Base-by-base conservation (phyloP, 2,888 invertebrate species). In the Phrixothrix hirtus region DNA sequence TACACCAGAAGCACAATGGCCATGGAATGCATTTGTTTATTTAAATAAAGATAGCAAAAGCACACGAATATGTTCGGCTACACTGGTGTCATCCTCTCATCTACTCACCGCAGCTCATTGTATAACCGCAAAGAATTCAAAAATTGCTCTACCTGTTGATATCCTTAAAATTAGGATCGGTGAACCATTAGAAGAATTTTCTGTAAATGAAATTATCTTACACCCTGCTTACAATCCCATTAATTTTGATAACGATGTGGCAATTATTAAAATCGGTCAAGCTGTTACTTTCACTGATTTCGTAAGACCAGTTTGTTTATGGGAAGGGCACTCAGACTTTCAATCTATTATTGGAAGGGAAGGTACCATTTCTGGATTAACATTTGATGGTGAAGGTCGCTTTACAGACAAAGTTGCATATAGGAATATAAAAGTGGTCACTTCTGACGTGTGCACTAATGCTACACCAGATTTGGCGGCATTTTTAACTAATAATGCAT, bases 21-120 rank as follows among this genome's bases (percentile, higher is more conserved):
- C 86, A 0, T 86, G 86, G 86, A 85, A 86, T 68, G 81, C 81
- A 10, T 85, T 85, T 0, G 68, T 85, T 0, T 85, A 84, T 67
- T 79, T 64, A 26, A 58, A 60, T 9, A 68, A 70, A 43, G 74
- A 72, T 9, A 64, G 68, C 13, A 68, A 74, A 51, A n/a, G n/a
- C n/a, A n/a, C n/a, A n/a, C n/a, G n/a, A n/a, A 83, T 81, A 44
- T 86, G 86, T 63, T 85, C 85, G 0, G 85, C 83, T 0, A 83
- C 83, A 1, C 75, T 86, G 16, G 78, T 86, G 2, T 76, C 81
- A 0, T 75, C 76, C 50, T 72, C 68, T 10, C 80, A 81, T 65
- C 75, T 84, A 17, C 68, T 86, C 59, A 85, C 85, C 6, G 85
- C 85, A 0, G 85, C 84, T 0, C 85, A 85, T 73, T 85, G 85